A percentile compares a stretch with the other conserved stretches of the same genome.
Conservation (phyloP, 2,888 invertebrate genomes). For the Cryptus viduatorius region DNA sequence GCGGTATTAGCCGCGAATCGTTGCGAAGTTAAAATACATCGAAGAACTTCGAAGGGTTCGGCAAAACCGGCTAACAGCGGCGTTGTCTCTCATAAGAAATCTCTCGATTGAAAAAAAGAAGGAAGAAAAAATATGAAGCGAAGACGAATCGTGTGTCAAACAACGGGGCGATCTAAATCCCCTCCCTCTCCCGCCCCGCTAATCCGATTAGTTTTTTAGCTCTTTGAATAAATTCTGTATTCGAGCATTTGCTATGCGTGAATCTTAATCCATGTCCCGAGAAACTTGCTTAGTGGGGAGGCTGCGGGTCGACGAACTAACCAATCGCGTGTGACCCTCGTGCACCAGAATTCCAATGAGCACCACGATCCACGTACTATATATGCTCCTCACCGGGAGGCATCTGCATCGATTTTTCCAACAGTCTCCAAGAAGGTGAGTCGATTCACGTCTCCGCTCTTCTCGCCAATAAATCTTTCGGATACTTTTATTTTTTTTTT, state of each 20-base stretch:
- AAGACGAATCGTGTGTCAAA: slow-evolving; percentile 1
- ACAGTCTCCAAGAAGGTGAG: slow-evolving; percentile 80
- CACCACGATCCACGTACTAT: slow-evolving; percentile 78
- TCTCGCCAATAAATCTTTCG: not conserved
- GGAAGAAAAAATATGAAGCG: not conserved
- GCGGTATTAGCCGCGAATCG: not conserved
- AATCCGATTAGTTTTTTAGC: slow-evolving; percentile 29
- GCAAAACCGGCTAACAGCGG: not conserved
- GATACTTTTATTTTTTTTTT: not conserved
- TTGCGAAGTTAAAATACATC: not conserved
- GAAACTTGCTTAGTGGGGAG: slow-evolving; percentile 55
- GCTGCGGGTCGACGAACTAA: slow-evolving; percentile 82
- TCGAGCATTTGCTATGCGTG: slow-evolving; percentile 25
- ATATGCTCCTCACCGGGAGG: slow-evolving; percentile 79
- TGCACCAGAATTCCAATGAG: slow-evolving; percentile 84
- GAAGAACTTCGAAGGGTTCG: not conserved
- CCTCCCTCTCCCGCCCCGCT: not conserved
- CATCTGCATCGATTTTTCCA: slow-evolving; percentile 79
- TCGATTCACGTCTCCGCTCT: slow-evolving; percentile 60
- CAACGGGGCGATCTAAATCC: slow-evolving; percentile 1
- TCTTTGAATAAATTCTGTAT: slow-evolving; percentile 20
- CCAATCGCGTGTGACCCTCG: slow-evolving; percentile 81
- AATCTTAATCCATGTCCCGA: slow-evolving; percentile 13
- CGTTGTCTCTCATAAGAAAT: not conserved
- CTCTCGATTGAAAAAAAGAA: not conserved